Percentiles rank a stretch among this genome's conserved stretches.
These are phyloP conservation scores for Lophotriccus pileatus DNA, from an alignment of 2,797 vertebrate species.

Conservation along the genomic window DNA sequence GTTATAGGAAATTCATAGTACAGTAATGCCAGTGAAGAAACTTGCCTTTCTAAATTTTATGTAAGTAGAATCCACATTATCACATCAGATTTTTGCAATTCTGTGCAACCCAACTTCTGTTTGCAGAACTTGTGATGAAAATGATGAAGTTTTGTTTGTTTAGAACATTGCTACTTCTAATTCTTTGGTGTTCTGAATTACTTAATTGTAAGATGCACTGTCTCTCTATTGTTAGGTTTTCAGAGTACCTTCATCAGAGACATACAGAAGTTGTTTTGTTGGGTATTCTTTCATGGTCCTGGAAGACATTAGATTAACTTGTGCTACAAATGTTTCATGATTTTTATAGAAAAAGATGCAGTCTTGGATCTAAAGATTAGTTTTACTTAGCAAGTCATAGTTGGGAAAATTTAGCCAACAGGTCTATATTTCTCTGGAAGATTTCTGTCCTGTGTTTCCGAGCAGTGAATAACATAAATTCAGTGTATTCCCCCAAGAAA, in stretches of 20 bases:
- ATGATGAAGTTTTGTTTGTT: not conserved
- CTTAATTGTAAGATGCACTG: not conserved
- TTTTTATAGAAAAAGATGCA: not conserved
- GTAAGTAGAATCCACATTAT: not conserved
- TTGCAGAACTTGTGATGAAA: not conserved
- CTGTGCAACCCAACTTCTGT: not conserved
- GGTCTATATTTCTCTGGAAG: not conserved
- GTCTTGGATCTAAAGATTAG: not conserved
- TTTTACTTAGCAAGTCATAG: not conserved
- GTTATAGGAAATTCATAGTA: not conserved
- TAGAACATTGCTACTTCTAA: not conserved
- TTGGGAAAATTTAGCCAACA: not conserved
- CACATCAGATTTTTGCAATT: not conserved
- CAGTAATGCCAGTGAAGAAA: not conserved
- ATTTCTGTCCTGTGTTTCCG: not conserved
- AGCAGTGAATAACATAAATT: not conserved
- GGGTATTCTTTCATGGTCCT: not conserved
- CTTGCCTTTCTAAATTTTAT: not conserved
- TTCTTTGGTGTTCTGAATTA: not conserved
- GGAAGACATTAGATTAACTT: not conserved
- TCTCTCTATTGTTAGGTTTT: not conserved
- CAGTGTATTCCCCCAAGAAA: accelerated
- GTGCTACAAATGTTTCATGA: not conserved
- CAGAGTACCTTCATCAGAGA: not conserved
- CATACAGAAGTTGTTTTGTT: accelerated